Conservation (phyloP, 2,113 vertebrate species). For the Takifugu bimaculatus region DNA sequence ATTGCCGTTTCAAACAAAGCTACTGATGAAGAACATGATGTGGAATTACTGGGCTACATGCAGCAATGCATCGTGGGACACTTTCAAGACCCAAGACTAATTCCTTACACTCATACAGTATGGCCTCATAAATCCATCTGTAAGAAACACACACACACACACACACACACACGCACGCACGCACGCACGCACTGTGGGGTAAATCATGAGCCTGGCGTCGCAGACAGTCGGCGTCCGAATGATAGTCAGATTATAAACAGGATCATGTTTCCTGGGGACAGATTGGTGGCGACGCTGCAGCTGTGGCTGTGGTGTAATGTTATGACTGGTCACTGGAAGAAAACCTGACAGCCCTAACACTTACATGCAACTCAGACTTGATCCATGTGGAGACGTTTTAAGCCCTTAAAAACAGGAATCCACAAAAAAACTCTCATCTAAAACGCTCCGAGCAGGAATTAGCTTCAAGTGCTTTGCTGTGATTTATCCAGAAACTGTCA, state of each 20-base stretch:
- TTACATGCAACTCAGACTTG: constrained; percentile 10
- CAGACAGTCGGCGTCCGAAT: constrained; percentile 62
- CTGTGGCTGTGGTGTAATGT: constrained; percentile 56
- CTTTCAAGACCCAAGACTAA: constrained; percentile 41
- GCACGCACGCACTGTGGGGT: constrained; percentile 19
- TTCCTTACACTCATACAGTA: constrained; percentile 36
- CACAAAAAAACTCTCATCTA: not conserved
- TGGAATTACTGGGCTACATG: not conserved
- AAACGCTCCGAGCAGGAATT: not conserved
- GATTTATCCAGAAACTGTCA: constrained; percentile 66
- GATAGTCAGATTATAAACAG: constrained; percentile 58
- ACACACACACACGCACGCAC: constrained; percentile 21
- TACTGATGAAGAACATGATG: constrained; percentile 1
- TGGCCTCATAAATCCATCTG: constrained; percentile 59
- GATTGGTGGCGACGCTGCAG: constrained; percentile 66
- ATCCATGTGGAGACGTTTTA: constrained; percentile 8
- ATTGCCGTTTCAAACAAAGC: not conserved
- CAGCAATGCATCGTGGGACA: constrained; percentile 27
- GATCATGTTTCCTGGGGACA: constrained; percentile 62
- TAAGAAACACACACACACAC: constrained; percentile 41
- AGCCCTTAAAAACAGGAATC: constrained; percentile 21
- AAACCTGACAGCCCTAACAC: constrained; percentile 33
- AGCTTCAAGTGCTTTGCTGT: constrained; percentile 8
- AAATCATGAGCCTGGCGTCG: constrained; percentile 70
- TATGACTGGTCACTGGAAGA: constrained; percentile 50